Percentiles rank a stretch among this genome's conserved stretches.
Conservation (phyloP, 2,888 invertebrate genomes). For the Lysandra coridon region DNA sequence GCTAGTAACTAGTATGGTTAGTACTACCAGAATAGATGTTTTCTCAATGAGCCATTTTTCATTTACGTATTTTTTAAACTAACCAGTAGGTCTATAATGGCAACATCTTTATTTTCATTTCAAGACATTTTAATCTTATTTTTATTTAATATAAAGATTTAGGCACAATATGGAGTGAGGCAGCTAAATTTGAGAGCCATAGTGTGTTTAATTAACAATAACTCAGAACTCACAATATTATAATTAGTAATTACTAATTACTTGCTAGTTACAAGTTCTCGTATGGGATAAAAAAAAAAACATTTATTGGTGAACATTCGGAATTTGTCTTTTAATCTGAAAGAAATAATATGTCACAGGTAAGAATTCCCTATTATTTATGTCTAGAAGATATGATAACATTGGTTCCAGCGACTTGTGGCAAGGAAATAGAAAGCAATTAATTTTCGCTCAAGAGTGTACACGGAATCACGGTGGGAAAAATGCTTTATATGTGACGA, state of each 20-base stretch:
- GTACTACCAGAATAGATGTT: background rate
- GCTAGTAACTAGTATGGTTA: background rate
- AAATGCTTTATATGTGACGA: background rate
- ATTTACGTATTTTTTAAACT: background rate
- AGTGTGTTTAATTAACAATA: no score
- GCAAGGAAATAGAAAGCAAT: constrained; percentile 25
- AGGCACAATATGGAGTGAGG: no score
- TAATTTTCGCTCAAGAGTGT: constrained; percentile 14
- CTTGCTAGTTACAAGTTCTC: no score
- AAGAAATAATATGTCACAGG: background rate
- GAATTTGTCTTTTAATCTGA: background rate
- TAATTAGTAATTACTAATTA: no score
- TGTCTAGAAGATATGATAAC: background rate
- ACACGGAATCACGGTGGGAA: background rate
- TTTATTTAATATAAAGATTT: no score
- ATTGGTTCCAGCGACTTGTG: background rate
- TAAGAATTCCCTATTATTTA: background rate
- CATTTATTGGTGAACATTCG: background rate
- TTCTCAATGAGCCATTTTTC: background rate
- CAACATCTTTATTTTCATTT: no score
- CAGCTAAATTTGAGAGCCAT: no score
- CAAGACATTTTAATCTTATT: no score
- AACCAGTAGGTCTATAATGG: no score
- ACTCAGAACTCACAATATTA: no score
- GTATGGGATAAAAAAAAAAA: no score